Evolutionary conservation across 30 jellyfish, hydroid and myxozoan genomes (phyloP), one percentile per base, ranked within the genome.

Genomic region (Calvadosia cruxmelitensis): DNA sequence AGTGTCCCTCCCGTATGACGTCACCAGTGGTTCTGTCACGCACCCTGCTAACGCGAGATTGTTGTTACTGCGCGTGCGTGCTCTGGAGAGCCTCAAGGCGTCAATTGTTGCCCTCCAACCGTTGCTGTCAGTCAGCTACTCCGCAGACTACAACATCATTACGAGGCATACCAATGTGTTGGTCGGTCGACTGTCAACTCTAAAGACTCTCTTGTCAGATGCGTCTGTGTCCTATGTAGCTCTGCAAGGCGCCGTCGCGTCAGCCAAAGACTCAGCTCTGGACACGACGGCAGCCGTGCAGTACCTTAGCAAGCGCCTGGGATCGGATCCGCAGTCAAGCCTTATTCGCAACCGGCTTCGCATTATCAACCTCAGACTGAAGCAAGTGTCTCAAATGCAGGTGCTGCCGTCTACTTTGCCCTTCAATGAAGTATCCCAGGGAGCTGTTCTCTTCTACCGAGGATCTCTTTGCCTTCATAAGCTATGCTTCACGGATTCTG

Each of bases 401-500:
- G 64, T 69, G n/a, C 69, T 2, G 29, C 79, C 79, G 20, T 20
- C 33, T 35, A 5, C 74, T 28, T 26, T 3, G n/a, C 71, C 71
- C 29, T 3, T 69, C 3, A 24, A 23, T 1, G 50, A 24, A 12
- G 49, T n/a, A 5, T 2, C 26, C 24, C 48, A 69, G 1, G 74
- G 79, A 30, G 3, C 33, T 1, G 42, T 69, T 48, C 51, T 69
- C 13, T 48, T 49, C 3, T 69, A 29, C 31, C 27, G 29, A 25
- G 79, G 79, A 5, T 7, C 25, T 24, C 3, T 48, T n/a, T 69
- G 79, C 30, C 12, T 69, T 49, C 79, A 69, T 69, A 12, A 69
- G 68, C 28, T 69, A 32, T 69, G 79, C 70, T 34, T 69, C 49
- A 36, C 12, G 2, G 20, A 27, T 25, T 30, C 29, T 1, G 31